These are phyloP conservation scores for Rhynchophorus ferrugineus DNA, from an alignment of 1,140 invertebrate genomes.

Conservation along the genomic window DNA sequence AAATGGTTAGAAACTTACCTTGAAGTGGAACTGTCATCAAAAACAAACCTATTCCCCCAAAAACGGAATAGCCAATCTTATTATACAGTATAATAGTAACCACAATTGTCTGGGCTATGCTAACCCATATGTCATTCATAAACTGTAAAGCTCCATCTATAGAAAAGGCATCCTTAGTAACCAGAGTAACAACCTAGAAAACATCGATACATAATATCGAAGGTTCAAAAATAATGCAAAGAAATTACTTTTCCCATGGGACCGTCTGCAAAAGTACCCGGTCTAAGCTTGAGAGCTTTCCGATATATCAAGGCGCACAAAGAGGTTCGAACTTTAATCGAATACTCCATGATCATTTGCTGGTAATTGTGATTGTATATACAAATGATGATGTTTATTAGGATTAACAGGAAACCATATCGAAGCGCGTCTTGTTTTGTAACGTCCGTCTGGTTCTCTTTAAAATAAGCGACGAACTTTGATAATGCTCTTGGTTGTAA, in stretches of 20 bases:
- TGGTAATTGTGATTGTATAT: constrained; percentile 62
- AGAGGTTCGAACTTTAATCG: constrained; percentile 72
- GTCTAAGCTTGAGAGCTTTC: constrained; percentile 64
- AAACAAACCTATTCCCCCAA: constrained; percentile 71
- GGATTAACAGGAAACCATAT: constrained; percentile 52
- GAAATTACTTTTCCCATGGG: constrained; percentile 69
- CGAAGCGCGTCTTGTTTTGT: constrained; percentile 51
- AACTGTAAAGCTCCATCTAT: constrained; percentile 63
- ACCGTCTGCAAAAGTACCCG: constrained; percentile 63
- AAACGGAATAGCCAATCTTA: constrained; percentile 63
- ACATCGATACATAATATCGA: neutral
- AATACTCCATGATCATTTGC: constrained; percentile 61
- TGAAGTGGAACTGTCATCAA: constrained; percentile 78
- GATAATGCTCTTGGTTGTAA: constrained; percentile 47
- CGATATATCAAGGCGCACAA: constrained; percentile 74
- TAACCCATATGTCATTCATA: constrained; percentile 72
- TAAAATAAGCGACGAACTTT: constrained; percentile 60
- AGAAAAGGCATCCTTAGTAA: constrained; percentile 81
- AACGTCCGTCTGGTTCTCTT: constrained; percentile 42
- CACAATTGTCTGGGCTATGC: constrained; percentile 70
- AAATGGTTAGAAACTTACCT: too few relatives aligned
- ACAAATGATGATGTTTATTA: constrained; percentile 46
- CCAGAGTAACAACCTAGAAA: constrained; percentile 59
- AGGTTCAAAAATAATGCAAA: neutral
- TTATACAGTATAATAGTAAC: constrained; percentile 69